Evolutionary conservation across 2,888 invertebrate genomes (phyloP), one percentile per base, ranked within the genome.

Genomic region (Ypsolopha scabrella): DNA sequence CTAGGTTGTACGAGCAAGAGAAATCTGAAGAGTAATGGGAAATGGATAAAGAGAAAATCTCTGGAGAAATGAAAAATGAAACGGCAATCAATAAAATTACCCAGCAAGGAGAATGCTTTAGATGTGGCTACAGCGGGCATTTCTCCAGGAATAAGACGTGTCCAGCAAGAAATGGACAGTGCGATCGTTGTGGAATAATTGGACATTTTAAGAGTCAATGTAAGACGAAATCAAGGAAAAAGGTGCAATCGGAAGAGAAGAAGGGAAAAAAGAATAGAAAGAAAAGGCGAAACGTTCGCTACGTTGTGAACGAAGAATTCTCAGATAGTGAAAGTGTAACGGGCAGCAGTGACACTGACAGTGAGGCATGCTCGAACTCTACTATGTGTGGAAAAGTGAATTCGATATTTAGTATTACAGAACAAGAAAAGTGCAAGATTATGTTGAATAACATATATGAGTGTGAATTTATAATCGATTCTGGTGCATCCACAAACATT

Each of bases 401-500:
- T 47, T 50, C 51, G 7, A 47, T 51, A 14, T 52, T 51, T 36
- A 13, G 10, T 11, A 8, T 52, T 1, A 37, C 34, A n/a, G 10
- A 37, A 4, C 10, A 43, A 6, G 34, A 11, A 8, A 51, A 35
- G 35, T 54, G 46, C 35, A 6, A 41, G 4, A 43, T 54, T 11
- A 13, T 35, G 6, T 11, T 53, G 9, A 44, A 33, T 34, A 34
- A 51, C 1, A 48, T 33, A 8, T 9, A 46, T 8, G 35, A 33
- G 9, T 52, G 51, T 41, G 7, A 41, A n/a, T 54, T 54, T 41
- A 46, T 54, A 13, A 47, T 55, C 6, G 54, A 54, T 11, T 54
- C 54, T 7, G 54, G 54, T 24, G 51, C 54, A 10, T 41, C 54
- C 9, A 41, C 51, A 2, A 50, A 53, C 34, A 55, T 53, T 34